A percentile compares a stretch with the other conserved stretches of the same genome.
Evolutionary conservation across 23 tunicate genomes (phyloP).

Genomic region (Phallusia fumigata): DNA sequence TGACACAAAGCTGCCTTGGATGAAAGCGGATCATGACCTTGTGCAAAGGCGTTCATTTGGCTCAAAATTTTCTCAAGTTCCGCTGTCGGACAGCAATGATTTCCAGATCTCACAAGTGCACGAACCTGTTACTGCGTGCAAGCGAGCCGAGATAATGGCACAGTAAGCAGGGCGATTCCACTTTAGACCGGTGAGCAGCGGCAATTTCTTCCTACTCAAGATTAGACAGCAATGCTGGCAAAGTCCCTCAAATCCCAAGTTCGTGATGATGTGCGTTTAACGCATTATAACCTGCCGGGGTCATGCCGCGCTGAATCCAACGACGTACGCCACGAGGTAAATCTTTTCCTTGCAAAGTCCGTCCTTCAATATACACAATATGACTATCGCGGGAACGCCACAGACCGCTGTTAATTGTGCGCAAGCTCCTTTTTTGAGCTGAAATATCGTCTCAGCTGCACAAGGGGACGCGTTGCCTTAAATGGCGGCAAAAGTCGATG

Average conservation of each 20-base stretch:
- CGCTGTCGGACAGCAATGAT: not conserved
- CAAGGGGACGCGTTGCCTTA: not conserved
- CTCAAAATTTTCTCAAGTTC: not conserved
- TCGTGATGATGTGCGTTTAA: not conserved
- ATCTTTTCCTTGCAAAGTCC: constrained; percentile 5
- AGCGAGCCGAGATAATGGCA: not conserved
- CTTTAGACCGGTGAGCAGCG: not conserved
- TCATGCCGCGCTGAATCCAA: constrained; percentile 2
- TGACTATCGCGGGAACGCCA: too few species aligned
- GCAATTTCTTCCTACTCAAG: not conserved
- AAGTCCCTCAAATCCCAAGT: not conserved
- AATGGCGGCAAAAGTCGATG: not conserved
- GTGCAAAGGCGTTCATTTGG: not conserved
- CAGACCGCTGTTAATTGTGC: too few species aligned
- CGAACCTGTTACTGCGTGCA: not conserved
- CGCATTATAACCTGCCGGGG: not conserved
- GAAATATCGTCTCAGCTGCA: not conserved
- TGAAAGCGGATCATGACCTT: not conserved
- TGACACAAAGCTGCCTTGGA: not conserved
- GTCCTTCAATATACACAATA: not conserved
- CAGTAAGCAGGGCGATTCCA: not conserved
- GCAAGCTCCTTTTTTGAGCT: constrained; percentile 1
- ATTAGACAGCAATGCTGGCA: not conserved
- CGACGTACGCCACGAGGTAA: constrained; percentile 15
- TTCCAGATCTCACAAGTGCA: not conserved